phyloP scores from a whole-genome alignment of 2,888 invertebrate genomes.

The Agonopterix subpropinquella region DNA sequence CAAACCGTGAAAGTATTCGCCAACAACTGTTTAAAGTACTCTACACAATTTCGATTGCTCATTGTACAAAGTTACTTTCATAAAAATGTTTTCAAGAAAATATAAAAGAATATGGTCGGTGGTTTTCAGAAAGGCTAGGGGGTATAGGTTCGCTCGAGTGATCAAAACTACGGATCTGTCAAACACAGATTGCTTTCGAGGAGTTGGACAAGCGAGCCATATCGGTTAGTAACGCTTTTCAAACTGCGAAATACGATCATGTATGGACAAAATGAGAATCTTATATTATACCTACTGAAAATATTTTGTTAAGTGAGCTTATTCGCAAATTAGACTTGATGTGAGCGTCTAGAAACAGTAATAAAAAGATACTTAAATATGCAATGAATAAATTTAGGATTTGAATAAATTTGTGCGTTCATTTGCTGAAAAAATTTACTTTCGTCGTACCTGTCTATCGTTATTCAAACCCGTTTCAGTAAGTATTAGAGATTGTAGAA shows the following conservation, averaged over 20 bases:
- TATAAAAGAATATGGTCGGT: not conserved
- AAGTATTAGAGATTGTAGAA: too few relatives aligned
- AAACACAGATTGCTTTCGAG: slow-evolving; percentile 52
- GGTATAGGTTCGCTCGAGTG: slow-evolving; percentile 38
- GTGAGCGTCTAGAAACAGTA: too few relatives aligned
- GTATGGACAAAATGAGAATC: slow-evolving; percentile 2
- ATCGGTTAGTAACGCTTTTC: slow-evolving; percentile 24
- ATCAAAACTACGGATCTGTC: slow-evolving; percentile 56
- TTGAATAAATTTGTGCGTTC: not conserved
- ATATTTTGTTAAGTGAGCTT: too few relatives aligned
- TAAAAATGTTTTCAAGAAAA: too few relatives aligned
- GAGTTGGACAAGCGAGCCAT: slow-evolving; percentile 40
- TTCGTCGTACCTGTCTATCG: too few relatives aligned
- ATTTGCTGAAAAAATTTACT: not conserved
- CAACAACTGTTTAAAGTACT: too few relatives aligned
- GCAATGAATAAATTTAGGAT: not conserved
- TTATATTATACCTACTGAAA: not conserved
- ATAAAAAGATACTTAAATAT: too few relatives aligned
- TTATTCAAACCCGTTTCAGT: too few relatives aligned
- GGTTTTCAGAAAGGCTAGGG: slow-evolving; percentile 27
- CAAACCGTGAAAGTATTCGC: too few relatives aligned
- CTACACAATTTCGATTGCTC: too few relatives aligned
- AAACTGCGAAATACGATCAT: slow-evolving; percentile 24
- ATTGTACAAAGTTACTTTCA: too few relatives aligned
- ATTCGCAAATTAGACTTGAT: too few relatives aligned